Evolutionary conservation across 2,797 vertebrate species (phyloP), one percentile per base, ranked within the genome.

Genomic region (Neostethus bicornis): DNA sequence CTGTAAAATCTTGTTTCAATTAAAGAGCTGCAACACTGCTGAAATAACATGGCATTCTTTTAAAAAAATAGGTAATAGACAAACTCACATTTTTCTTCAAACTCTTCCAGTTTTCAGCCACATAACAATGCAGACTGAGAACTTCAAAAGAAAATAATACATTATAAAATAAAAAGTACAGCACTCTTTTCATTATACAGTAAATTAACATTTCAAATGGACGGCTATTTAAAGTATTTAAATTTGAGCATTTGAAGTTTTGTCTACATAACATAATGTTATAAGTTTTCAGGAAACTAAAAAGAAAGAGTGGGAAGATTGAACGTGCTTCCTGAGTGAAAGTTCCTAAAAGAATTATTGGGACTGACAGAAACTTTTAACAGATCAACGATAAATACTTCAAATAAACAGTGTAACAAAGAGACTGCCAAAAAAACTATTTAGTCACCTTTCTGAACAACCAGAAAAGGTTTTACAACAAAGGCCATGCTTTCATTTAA

Each of bases 291-390:
- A 28, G 32, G 58, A 66, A 63, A 73, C 55, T 63, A 75, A 67
- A 79, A n/a, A n/a, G 13, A 2, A 73, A 73, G 79, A 48, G 75
- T 10, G 31, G 38, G 70, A 68, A 75, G 70, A 25, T 79, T 43
- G 49, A 77, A 32, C 50, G 78, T 52, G 65, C 78, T 90, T 87
- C 88, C 90, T 91, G 89, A 92, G 90, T 75, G 85, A 84, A 85
- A 80, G 66, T 87, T n/a, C 69, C 73, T 72, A 80, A 65, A 62
- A 64, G 87, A 85, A 31, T 54, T 78, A 25, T 51, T 50, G 80
- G 86, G 86, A 74, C 57, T 71, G 56, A n/a, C n/a, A n/a, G n/a
- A n/a, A n/a, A n/a, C n/a, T n/a, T n/a, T n/a, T 73, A 61, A 70
- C 52, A 83, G 51, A 80, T 52, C 50, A 58, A 75, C 59, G 42